Conservation (phyloP, 2,888 invertebrate genomes). For the Torymus auratus region DNA sequence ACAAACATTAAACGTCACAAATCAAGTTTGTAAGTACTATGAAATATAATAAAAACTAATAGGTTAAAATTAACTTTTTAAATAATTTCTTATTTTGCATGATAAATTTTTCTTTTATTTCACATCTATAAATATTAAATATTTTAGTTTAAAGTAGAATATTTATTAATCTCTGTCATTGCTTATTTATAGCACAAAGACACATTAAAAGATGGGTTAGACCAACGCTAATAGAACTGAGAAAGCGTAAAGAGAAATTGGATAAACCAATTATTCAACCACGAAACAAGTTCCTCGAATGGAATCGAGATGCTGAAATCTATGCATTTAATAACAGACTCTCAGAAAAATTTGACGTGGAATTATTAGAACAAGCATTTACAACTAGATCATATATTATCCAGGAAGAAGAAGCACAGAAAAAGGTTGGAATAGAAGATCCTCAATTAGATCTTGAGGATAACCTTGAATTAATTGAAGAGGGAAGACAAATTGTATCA, state of each 20-base stretch:
- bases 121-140: neutral
- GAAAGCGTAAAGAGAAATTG: slow-evolving; percentile 78
- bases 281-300: slow-evolving; percentile 85
- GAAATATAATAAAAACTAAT: neutral
- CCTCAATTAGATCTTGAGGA: slow-evolving; percentile 80
- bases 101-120: neutral
- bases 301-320: slow-evolving; percentile 93
- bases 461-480: slow-evolving; percentile 83
- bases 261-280: slow-evolving; percentile 65
- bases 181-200: slow-evolving; percentile 71
- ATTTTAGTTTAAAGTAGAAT: neutral
- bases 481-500: slow-evolving; percentile 83
- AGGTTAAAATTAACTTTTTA: slow-evolving; percentile 1
- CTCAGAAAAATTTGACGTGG: slow-evolving; percentile 87
- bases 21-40: slow-evolving; percentile 45
- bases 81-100: neutral
- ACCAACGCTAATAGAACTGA: slow-evolving; percentile 83
- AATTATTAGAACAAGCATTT: slow-evolving; percentile 86
- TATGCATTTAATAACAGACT: slow-evolving; percentile 92
- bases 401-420: slow-evolving; percentile 83
- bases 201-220: slow-evolving; percentile 82
- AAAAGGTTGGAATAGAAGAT: slow-evolving; percentile 83
- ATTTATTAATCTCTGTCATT: neutral
- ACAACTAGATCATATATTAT: slow-evolving; percentile 87
- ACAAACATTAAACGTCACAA: slow-evolving; percentile 24